Conservation (phyloP, 2,888 invertebrate genomes). For the Ischnus inquisitorius region DNA sequence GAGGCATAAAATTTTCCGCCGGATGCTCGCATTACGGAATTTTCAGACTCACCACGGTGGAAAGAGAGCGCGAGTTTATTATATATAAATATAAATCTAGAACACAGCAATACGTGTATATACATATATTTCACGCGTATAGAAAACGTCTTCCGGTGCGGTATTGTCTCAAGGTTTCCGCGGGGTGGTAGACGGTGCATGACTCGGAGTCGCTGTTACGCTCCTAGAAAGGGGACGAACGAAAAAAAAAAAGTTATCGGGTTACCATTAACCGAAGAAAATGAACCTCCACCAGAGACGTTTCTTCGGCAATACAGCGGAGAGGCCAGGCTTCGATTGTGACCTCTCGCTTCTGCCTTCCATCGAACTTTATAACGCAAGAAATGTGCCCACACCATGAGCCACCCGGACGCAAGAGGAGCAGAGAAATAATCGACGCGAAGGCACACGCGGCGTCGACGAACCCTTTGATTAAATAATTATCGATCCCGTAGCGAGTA, state of each 20-base stretch:
- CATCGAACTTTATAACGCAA: conserved; percentile 22
- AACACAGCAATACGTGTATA: conserved; percentile 8
- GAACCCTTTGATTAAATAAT: conserved; percentile 64
- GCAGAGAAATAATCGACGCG: conserved; percentile 18
- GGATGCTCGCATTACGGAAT: conserved; percentile 61
- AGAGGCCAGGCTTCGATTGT: no score
- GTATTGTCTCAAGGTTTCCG: conserved; percentile 52
- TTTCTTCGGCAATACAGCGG: no score
- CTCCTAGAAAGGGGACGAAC: conserved; percentile 33
- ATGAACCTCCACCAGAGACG: background rate
- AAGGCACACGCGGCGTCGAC: conserved; percentile 39
- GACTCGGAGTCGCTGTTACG: conserved; percentile 54
- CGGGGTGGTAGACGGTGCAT: conserved; percentile 50
- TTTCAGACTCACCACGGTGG: conserved; percentile 26
- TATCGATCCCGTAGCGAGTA: conserved; percentile 31
- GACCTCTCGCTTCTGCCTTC: conserved; percentile 53
- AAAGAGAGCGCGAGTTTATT: conserved; percentile 26
- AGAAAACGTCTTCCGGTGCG: conserved; percentile 59
- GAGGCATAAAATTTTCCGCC: conserved; percentile 51
- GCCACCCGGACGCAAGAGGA: background rate
- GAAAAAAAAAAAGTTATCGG: conserved; percentile 17
- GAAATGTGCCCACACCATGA: background rate
- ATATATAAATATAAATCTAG: conserved; percentile 16
- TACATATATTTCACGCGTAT: conserved; percentile 18
- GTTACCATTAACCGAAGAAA: background rate